A percentile compares a stretch with the other conserved stretches of the same genome.
These are phyloP conservation scores for Cottus gobio DNA, from an alignment of 2,113 vertebrate genomes.

Conservation along the genomic window DNA sequence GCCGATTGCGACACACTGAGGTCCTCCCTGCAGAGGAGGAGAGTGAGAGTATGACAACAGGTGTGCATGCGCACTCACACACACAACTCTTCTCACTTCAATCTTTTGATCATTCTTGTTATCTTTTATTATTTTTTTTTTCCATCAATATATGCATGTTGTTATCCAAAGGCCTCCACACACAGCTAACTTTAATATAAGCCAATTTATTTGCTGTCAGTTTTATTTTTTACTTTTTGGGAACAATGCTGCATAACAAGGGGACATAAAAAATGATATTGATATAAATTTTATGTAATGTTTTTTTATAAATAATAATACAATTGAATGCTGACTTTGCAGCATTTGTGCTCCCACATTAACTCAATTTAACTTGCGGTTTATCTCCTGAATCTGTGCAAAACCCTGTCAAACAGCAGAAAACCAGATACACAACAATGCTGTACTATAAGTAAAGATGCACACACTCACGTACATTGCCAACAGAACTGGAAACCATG, in stretches of 20 bases:
- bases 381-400: no score
- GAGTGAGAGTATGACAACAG: constrained; percentile 88
- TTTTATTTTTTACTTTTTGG: neutral
- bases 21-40: constrained; percentile 95
- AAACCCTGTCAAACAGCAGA: neutral
- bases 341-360: no score
- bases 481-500: neutral
- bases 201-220: neutral
- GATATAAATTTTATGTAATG: no score
- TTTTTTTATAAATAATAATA: no score
- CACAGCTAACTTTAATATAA: neutral
- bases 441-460: neutral
- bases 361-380: no score
- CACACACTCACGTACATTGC: neutral
- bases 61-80: constrained; percentile 69
- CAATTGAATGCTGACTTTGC: no score
- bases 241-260: neutral
- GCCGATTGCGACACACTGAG: constrained; percentile 90
- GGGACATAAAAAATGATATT: neutral
- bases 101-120: neutral
- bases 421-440: neutral
- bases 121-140: neutral
- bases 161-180: neutral
- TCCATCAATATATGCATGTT: neutral
- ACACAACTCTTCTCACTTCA: neutral